Evolutionary conservation across 2,888 invertebrate genomes (phyloP), one percentile per base, ranked within the genome.

Genomic region (Acanthopleura granulata): DNA sequence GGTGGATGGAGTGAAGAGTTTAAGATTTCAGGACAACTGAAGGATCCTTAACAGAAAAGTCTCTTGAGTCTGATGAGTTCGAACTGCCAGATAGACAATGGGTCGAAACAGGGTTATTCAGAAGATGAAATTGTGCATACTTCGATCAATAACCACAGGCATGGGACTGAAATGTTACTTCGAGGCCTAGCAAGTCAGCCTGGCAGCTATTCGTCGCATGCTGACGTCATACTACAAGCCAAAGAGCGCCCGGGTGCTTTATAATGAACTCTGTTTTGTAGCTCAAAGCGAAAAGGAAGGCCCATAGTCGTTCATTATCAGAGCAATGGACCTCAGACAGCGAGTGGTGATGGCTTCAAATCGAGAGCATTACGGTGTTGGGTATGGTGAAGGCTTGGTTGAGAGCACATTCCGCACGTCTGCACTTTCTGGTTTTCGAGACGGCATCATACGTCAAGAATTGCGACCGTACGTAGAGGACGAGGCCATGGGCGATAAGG

Each of bases 251-350:
- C n/a, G n/a, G 16, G 69, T 11, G 18, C 27, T 69, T 22, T 69
- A 69, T 30, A n/a, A 69, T 18, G 25, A 25, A 25, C 27, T 69
- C 4, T 69, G 29, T 29, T 25, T 18, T 69, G 25, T 27, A 22
- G 27, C 27, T 6, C 69, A 9, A 69, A 18, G 66, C 14, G 27
- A 66, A 30, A 14, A 15, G 27, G 9, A 69, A 25, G 27, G 18
- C 3, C 29, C 69, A 30, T 25, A 69, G 25, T 22, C 27, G 16
- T 69, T 69, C 30, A 16, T 15, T 18, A 69, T 69, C 18, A n/a
- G 69, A 69, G 69, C 69, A 18, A 69, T 69, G 69, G 69, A 69
- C 25, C 25, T 69, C n/a, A 25, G 27, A 18, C 69, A 69, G 27
- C 16, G 25, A 25, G 14, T 69, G 30, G 18, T 69, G n/a, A 18